Conservation (phyloP, 2,888 invertebrate genomes). For the Drosophila neotestacea region DNA sequence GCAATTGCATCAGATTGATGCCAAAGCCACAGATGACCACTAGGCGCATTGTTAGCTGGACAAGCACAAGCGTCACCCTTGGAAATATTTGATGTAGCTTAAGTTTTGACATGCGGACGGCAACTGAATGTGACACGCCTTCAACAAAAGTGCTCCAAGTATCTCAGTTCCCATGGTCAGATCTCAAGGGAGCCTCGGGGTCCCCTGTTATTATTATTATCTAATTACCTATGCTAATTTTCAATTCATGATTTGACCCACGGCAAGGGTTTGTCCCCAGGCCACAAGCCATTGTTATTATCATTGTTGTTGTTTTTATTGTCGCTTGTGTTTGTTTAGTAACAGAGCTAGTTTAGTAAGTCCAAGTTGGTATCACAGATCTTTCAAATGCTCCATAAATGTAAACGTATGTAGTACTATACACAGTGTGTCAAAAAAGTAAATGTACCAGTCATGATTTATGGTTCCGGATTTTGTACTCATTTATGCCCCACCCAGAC, state of each 20-base stretch:
- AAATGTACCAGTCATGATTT: slow-evolving; percentile 3
- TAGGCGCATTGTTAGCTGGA: slow-evolving; percentile 28
- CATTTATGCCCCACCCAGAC: slow-evolving; percentile 26
- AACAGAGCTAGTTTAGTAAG: neutral
- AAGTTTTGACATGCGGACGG: slow-evolving; percentile 57
- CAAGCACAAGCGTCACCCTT: slow-evolving; percentile 32
- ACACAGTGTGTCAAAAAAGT: slow-evolving; percentile 17
- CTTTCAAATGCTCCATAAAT: slow-evolving; percentile 8
- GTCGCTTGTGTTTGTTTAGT: slow-evolving; percentile 12
- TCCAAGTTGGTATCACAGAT: slow-evolving; percentile 9
- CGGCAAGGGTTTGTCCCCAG: slow-evolving; percentile 2
- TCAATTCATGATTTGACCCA: slow-evolving; percentile 40
- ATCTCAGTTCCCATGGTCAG: slow-evolving; percentile 1
- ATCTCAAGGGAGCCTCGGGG: slow-evolving; percentile 46
- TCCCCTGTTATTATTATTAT: slow-evolving; percentile 63
- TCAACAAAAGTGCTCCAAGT: slow-evolving; percentile 1
- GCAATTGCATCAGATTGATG: slow-evolving; percentile 64
- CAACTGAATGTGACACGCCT: slow-evolving; percentile 54
- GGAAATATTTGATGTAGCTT: slow-evolving; percentile 17
- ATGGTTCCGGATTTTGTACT: slow-evolving; percentile 2
- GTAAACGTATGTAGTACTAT: neutral
- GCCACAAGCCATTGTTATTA: slow-evolving; percentile 16
- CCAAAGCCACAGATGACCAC: slow-evolving; percentile 55
- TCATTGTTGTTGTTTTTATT: neutral
- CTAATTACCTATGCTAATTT: slow-evolving; percentile 71